A percentile compares a stretch with the other conserved stretches of the same genome.
Evolutionary conservation across 2,113 vertebrate genomes (phyloP).

Genomic region (Melanocharis versteri): DNA sequence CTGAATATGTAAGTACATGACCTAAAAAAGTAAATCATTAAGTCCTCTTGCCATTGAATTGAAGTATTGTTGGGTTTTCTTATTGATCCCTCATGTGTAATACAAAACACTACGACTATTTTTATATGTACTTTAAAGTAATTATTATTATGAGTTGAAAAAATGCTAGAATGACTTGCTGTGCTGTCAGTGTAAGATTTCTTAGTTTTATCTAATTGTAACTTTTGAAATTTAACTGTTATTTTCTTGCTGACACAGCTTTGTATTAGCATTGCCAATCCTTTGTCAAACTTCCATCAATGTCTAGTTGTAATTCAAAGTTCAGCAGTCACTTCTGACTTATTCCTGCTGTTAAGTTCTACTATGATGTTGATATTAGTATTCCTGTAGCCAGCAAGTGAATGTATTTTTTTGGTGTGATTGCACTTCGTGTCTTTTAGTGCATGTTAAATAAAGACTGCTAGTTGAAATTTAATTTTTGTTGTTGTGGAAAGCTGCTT

Average conservation of each 20-base stretch:
- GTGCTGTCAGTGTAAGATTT: conserved; percentile 70
- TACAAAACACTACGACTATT: conserved; percentile 51
- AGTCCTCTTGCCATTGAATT: neutral
- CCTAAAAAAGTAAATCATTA: conserved; percentile 7
- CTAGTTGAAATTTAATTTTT: neutral
- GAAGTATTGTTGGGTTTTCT: neutral
- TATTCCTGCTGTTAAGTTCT: neutral
- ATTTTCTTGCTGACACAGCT: neutral
- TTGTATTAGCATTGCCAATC: neutral
- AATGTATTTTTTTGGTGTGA: neutral
- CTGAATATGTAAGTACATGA: conserved; percentile 88
- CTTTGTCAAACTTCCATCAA: neutral
- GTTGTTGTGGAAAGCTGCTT: neutral
- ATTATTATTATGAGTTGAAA: conserved; percentile 75
- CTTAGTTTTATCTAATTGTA: conserved; percentile 68
- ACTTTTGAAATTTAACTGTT: neutral
- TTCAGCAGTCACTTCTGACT: neutral
- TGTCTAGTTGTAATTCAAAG: neutral
- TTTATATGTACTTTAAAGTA: conserved; percentile 74
- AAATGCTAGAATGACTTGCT: conserved; percentile 81
- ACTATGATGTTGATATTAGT: neutral
- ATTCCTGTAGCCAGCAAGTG: neutral
- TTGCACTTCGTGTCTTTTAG: neutral
- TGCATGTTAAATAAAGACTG: neutral
- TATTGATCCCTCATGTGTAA: neutral